Conservation (phyloP, 2,797 vertebrate genomes). For the Molossus molossus region DNA sequence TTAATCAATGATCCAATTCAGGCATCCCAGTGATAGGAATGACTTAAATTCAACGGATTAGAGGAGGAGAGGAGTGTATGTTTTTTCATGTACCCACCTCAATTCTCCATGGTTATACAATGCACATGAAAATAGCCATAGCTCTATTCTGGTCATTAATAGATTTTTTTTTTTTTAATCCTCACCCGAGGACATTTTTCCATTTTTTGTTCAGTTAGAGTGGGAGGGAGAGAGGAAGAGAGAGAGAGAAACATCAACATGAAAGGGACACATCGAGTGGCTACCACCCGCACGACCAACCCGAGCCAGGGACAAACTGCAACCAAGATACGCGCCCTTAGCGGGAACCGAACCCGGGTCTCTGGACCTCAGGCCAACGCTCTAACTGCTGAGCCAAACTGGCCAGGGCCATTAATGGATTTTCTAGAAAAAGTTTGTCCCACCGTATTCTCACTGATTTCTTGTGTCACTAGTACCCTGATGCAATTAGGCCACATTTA, state of each 20-base stretch:
- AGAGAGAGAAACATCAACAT: too few relatives aligned
- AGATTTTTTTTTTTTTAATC: neutral
- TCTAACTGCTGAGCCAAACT: too few relatives aligned
- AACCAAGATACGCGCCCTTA: too few relatives aligned
- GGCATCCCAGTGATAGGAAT: neutral
- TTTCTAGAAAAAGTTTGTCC: neutral
- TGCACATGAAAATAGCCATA: neutral
- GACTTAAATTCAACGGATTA: neutral
- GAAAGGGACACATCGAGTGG: too few relatives aligned
- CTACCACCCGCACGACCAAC: too few relatives aligned
- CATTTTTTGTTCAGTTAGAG: too few relatives aligned
- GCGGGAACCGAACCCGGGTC: too few relatives aligned
- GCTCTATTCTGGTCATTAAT: neutral
- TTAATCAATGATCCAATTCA: neutral
- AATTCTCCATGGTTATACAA: neutral
- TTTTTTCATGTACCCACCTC: neutral
- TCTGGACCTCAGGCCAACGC: too few relatives aligned
- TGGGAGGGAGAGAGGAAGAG: too few relatives aligned
- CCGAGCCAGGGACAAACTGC: too few relatives aligned
- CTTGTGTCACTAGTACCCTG: neutral
- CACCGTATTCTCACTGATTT: neutral
- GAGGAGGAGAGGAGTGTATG: neutral
- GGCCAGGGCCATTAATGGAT: neutral
- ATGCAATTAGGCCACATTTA: neutral
- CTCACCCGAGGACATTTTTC: too few relatives aligned